Evolutionary conservation across 2,888 invertebrate genomes (phyloP).

Genomic region (Drosophila seclusa): DNA sequence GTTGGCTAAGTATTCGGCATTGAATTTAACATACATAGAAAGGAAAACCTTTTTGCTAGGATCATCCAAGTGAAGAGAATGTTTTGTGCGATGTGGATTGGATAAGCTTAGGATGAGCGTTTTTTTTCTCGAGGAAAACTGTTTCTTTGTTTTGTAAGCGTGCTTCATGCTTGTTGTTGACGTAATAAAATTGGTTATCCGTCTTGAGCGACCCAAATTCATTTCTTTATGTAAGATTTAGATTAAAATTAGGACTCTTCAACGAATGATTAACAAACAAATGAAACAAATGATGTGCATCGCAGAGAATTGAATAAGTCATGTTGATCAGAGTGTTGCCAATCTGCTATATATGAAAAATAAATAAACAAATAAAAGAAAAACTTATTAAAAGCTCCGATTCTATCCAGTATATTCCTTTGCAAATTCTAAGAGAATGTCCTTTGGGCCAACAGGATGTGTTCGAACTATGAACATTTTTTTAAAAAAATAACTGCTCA

Average conservation of each 20-base stretch:
- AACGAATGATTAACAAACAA: background rate
- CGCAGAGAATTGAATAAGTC: background rate
- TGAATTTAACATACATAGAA: background rate
- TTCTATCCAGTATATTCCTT: background rate
- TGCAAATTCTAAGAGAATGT: background rate
- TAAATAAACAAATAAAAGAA: background rate
- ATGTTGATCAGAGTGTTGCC: background rate
- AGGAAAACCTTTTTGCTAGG: background rate
- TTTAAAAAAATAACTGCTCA: background rate
- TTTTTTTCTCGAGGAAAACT: background rate
- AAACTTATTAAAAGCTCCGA: background rate
- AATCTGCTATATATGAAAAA: background rate
- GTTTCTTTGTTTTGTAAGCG: background rate
- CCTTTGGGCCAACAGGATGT: background rate
- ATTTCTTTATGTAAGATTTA: background rate
- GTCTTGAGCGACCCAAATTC: background rate
- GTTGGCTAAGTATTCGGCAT: background rate
- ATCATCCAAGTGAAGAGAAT: background rate
- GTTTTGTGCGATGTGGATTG: background rate
- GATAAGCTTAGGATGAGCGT: background rate
- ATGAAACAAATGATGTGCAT: background rate
- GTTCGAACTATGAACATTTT: background rate
- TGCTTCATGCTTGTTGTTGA: background rate
- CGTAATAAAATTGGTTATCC: background rate
- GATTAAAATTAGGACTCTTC: background rate